A percentile compares a stretch with the other conserved stretches of the same genome.
Conservation (phyloP, 2,888 invertebrate species). For the Calliopum simillimum region DNA sequence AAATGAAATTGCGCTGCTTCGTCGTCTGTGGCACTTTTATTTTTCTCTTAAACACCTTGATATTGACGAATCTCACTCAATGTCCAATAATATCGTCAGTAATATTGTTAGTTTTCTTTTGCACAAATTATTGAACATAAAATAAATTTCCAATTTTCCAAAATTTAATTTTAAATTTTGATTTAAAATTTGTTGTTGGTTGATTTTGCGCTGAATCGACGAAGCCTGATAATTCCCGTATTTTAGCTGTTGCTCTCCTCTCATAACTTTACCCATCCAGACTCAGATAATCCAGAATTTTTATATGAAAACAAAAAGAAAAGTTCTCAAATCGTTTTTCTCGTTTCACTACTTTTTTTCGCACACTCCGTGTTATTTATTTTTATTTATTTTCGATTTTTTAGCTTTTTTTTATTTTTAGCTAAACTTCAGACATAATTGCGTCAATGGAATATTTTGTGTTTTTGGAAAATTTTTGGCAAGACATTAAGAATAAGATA, state of each 20-base stretch:
- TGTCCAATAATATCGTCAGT: conserved; percentile 48
- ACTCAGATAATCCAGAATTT: conserved; percentile 15
- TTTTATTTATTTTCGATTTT: neutral
- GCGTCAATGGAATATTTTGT: conserved; percentile 22
- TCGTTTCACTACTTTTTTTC: neutral
- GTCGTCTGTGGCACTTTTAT: neutral
- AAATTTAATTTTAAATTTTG: conserved; percentile 52
- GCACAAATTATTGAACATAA: conserved; percentile 63
- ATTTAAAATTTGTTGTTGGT: conserved; percentile 37
- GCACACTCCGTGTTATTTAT: neutral
- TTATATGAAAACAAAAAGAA: neutral
- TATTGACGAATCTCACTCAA: conserved; percentile 7
- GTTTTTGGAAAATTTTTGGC: conserved; percentile 7
- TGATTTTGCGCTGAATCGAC: conserved; percentile 44
- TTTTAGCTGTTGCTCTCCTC: conserved; percentile 45
- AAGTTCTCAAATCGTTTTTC: neutral
- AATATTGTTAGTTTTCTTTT: conserved; percentile 56
- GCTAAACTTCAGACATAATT: conserved; percentile 45
- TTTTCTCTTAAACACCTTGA: neutral
- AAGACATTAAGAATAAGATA: conserved; percentile 24
- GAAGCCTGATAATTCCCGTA: conserved; percentile 31
- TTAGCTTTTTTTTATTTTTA: conserved; percentile 5
- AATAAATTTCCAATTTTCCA: conserved; percentile 61
- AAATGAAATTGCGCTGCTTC: too few relatives aligned
- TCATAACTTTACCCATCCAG: conserved; percentile 64